Evolutionary conservation across 2,888 invertebrate species (phyloP), one percentile per base, ranked within the genome.

Genomic region (Oscheius onirici): DNA sequence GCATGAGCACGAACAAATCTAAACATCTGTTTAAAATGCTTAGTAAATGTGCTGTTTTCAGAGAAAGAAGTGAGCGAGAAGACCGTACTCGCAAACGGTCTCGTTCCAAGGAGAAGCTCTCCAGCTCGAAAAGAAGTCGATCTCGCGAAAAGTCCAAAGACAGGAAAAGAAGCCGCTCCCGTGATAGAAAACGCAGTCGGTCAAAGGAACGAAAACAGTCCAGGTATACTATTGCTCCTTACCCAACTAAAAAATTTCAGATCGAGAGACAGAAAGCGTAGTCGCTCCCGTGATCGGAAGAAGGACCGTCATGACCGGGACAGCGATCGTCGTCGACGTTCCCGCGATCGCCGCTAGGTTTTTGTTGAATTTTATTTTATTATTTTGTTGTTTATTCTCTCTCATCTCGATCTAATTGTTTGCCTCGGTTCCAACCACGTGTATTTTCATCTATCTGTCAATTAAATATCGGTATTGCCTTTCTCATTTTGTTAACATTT

Each of bases 41-140:
- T 41, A 58, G 43, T 57, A 11, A 24, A 60, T 20, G 43, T 70
- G 17, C 40, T 34, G 43, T 46, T 67, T 67, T 43, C 40, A 70
- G 75, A 46, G 75, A 75, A 20, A 58, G 66, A 11, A 49, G 61
- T 41, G 67, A 75, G 22, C 66, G 75, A 11, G 63, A 72, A 40
- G 63, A 68, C n/a, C 44, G 77, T 6, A 73, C 77, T n/a, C 55
- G 74, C 5, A 74, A 73, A 58, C 63, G 80, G 17, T 72, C 72
- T 40, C 72, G 60, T 11, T 55, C 63, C 41, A 68, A 70, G 13
- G 69, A 71, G 24, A 69, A 60, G 17, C 74, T 75, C 22, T 34
- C 34, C 34, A 34, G 0, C 34, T 34, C 34, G 20, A 34, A 28
- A 5, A 28, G 72, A 52, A 72, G 68, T 54, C 74, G 60, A 11